Conservation (phyloP, 2,888 invertebrate genomes). For the Pandemis cinnamomeana region DNA sequence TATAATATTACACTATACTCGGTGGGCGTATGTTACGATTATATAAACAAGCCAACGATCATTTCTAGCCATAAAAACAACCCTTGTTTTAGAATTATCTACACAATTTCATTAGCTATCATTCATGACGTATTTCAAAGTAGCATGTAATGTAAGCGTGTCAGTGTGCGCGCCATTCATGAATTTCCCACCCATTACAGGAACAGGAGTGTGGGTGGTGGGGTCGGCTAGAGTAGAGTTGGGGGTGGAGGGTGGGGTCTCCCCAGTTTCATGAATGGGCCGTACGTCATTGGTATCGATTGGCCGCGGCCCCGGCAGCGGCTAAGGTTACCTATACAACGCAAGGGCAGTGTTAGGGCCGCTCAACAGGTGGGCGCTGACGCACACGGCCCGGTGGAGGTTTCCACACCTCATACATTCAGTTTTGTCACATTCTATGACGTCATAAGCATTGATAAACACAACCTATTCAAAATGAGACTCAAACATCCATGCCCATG, state of each 20-base stretch:
- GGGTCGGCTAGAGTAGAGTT: constrained; percentile 47
- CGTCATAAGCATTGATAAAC: constrained; percentile 56
- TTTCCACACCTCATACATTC: constrained; percentile 49
- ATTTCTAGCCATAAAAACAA: constrained; percentile 8
- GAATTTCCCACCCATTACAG: constrained; percentile 61
- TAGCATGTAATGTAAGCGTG: constrained; percentile 46
- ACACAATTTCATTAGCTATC: constrained; percentile 22
- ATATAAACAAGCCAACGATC: constrained; percentile 12
- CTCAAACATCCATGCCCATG: neutral
- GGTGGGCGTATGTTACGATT: constrained; percentile 14
- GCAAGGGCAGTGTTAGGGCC: constrained; percentile 71
- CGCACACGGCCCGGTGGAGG: constrained; percentile 60
- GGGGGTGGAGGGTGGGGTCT: constrained; percentile 53
- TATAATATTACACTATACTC: neutral
- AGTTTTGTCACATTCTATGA: constrained; percentile 67
- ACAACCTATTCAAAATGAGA: constrained; percentile 31
- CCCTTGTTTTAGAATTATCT: constrained; percentile 8
- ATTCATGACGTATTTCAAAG: constrained; percentile 36
- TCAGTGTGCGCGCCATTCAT: constrained; percentile 74
- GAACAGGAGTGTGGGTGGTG: constrained; percentile 52
- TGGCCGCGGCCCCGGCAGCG: constrained; percentile 58
- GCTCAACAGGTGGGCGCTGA: constrained; percentile 77
- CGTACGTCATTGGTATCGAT: constrained; percentile 81
- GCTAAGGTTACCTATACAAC: constrained; percentile 68
- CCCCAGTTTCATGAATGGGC: constrained; percentile 81